Percentiles rank a stretch among this genome's conserved stretches.
Conservation (phyloP, 2,113 vertebrate species). For the Mystacornis crossleyi region DNA sequence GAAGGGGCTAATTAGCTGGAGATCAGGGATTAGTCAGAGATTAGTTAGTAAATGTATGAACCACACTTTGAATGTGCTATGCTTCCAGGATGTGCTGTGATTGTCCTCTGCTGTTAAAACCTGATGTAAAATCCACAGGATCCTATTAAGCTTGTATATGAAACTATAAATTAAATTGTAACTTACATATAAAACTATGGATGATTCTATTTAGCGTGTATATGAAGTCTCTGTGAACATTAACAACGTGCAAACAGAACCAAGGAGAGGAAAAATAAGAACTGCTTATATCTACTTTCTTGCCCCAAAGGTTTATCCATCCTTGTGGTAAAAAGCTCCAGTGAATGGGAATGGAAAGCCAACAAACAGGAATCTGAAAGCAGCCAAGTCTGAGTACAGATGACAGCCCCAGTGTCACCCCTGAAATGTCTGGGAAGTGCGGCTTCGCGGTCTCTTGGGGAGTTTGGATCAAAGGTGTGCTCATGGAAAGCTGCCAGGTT, state of each 20-base stretch:
- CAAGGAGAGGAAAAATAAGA: not conserved
- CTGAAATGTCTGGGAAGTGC: not conserved
- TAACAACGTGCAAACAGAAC: not conserved
- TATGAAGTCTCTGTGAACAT: not conserved
- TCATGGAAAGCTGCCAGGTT: accelerated
- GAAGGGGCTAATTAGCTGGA: not conserved
- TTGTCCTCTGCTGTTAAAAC: not conserved
- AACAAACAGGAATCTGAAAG: not conserved
- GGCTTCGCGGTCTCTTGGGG: accelerated
- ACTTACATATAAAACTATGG: not conserved
- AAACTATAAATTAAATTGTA: not conserved
- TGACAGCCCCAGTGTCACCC: not conserved
- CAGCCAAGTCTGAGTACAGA: not conserved
- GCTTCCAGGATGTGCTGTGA: not conserved
- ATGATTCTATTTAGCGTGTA: not conserved
- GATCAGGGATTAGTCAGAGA: not conserved
- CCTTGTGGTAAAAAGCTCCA: not conserved
- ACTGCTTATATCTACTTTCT: not conserved
- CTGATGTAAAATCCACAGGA: accelerated
- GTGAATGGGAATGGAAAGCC: not conserved
- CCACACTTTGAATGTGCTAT: not conserved
- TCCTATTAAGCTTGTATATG: not conserved
- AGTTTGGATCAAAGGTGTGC: accelerated
- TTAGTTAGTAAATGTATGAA: not conserved
- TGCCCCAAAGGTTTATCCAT: not conserved